Percentiles rank a stretch among this genome's conserved stretches.
phyloP scores from a whole-genome alignment of 2,888 invertebrate genomes.

The Lepidocyrtinus sp. region DNA sequence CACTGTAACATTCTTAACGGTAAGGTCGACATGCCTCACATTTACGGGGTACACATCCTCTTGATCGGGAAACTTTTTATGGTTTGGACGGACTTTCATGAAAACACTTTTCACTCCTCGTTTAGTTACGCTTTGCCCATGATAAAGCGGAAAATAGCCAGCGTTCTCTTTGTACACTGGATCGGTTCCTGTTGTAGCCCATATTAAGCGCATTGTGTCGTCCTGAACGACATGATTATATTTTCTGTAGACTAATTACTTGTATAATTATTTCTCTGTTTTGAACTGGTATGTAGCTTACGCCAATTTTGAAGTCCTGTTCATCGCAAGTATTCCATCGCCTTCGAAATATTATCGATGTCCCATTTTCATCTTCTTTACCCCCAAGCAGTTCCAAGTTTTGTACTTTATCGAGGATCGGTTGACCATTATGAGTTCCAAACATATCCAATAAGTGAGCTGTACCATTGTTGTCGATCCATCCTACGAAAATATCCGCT shows the following conservation, averaged over 20 bases:
- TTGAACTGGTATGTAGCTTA: not conserved
- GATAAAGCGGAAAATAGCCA: slow-evolving; percentile 71
- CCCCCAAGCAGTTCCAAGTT: slow-evolving; percentile 70
- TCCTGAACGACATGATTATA: too few relatives aligned
- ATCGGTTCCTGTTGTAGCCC: slow-evolving; percentile 75
- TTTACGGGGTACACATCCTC: slow-evolving; percentile 42
- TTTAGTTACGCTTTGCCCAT: slow-evolving; percentile 75
- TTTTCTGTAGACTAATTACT: too few relatives aligned
- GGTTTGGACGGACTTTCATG: slow-evolving; percentile 72
- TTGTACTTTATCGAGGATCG: slow-evolving; percentile 70
- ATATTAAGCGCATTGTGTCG: slow-evolving; percentile 86
- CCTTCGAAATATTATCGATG: slow-evolving; percentile 71
- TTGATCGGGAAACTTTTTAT: slow-evolving; percentile 40
- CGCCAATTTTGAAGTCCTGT: slow-evolving; percentile 43
- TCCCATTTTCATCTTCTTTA: slow-evolving; percentile 71
- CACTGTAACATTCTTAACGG: slow-evolving; percentile 34
- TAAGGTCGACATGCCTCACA: slow-evolving; percentile 33
- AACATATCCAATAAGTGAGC: slow-evolving; percentile 31
- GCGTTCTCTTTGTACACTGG: slow-evolving; percentile 70
- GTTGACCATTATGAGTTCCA: slow-evolving; percentile 22
- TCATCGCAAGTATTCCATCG: slow-evolving; percentile 72
- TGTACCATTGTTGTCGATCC: slow-evolving; percentile 70
- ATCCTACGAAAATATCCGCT: slow-evolving; percentile 72
- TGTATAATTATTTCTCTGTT: too few relatives aligned
- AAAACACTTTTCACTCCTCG: slow-evolving; percentile 80